These are phyloP conservation scores for Huso huso DNA, from an alignment of 2,797 vertebrate genomes.

Conservation along the genomic window DNA sequence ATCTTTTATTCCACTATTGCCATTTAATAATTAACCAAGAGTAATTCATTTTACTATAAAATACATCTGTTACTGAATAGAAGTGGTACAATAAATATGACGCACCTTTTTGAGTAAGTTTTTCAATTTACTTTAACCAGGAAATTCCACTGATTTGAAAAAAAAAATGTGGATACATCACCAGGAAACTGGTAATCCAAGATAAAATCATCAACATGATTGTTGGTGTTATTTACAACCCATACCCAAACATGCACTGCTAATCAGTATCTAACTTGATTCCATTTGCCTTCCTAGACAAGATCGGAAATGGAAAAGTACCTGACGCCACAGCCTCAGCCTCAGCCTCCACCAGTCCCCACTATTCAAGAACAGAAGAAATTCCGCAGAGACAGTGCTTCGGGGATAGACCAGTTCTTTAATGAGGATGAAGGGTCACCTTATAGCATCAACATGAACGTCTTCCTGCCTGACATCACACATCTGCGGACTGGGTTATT, in stretches of 20 bases:
- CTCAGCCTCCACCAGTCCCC: slow-evolving; percentile 39
- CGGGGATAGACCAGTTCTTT: slow-evolving; percentile 83
- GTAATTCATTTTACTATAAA: neutral
- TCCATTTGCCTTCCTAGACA: slow-evolving; percentile 52
- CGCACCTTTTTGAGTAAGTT: no score
- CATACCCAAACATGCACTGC: neutral
- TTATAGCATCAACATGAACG: slow-evolving; percentile 93
- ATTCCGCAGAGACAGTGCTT: slow-evolving; percentile 70
- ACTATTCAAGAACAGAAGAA: slow-evolving; percentile 70
- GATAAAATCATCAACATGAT: neutral
- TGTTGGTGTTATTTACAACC: neutral
- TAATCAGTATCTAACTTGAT: neutral
- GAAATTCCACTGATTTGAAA: no score
- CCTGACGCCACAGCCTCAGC: slow-evolving; percentile 61
- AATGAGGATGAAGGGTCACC: slow-evolving; percentile 74
- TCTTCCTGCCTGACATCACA: slow-evolving; percentile 82
- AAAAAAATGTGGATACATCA: neutral
- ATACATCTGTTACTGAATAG: neutral
- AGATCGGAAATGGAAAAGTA: slow-evolving; percentile 90
- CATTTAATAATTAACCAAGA: neutral
- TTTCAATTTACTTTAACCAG: no score
- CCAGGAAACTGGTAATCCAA: neutral
- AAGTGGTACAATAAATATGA: no score
- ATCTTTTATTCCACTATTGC: neutral
- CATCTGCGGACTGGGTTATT: slow-evolving; percentile 83